Evolutionary conservation across 2,113 vertebrate species (phyloP).

Genomic region (Chascanopsetta lugubris): DNA sequence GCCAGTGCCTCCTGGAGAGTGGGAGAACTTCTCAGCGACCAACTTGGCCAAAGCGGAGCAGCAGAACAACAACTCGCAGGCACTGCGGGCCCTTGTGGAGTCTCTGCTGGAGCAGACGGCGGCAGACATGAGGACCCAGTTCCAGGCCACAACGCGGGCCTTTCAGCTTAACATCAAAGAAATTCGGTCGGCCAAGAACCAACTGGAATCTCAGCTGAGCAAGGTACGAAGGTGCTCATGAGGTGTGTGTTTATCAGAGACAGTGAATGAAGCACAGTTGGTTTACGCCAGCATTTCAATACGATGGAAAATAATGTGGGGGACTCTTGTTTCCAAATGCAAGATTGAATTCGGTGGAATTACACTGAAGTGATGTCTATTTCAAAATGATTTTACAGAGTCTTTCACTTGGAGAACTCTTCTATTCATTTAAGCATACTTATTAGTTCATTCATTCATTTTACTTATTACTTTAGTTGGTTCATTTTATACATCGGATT

Average conservation of each 20-base stretch:
- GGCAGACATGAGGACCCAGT: slow-evolving; percentile 80
- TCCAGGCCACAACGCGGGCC: slow-evolving; percentile 73
- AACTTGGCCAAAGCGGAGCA: slow-evolving; percentile 88
- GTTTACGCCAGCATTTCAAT: no score
- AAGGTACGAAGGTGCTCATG: slow-evolving; percentile 76
- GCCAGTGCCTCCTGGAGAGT: slow-evolving; percentile 84
- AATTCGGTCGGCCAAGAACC: slow-evolving; percentile 83
- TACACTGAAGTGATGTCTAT: no score
- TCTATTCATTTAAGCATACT: no score
- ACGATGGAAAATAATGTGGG: no score
- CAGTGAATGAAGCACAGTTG: background rate
- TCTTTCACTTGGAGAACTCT: no score
- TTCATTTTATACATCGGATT: no score
- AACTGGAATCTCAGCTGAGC: slow-evolving; percentile 84
- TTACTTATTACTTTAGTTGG: no score
- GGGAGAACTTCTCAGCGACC: slow-evolving; percentile 84
- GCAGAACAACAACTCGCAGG: slow-evolving; percentile 85
- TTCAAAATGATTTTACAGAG: no score
- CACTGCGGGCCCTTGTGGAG: slow-evolving; percentile 82
- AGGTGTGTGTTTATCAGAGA: background rate
- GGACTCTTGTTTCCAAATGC: no score
- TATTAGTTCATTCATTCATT: no score
- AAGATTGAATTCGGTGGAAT: no score
- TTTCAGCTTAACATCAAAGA: slow-evolving; percentile 81
- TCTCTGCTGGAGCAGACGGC: slow-evolving; percentile 85